These are phyloP conservation scores for Ichneumoninae sp. DNA, from an alignment of 2,888 invertebrate species.

Conservation along the genomic window DNA sequence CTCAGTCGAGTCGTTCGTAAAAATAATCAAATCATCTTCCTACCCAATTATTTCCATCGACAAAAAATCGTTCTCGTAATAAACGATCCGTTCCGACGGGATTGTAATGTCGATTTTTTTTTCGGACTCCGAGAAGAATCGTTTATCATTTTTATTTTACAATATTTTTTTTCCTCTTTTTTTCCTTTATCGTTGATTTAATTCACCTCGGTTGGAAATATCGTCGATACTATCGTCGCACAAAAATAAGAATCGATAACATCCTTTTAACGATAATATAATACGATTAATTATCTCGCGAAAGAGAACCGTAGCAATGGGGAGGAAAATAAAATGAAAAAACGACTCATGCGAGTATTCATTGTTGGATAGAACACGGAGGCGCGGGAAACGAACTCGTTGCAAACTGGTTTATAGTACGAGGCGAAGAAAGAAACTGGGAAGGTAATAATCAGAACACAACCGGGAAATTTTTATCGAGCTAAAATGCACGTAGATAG, in stretches of 20 bases:
- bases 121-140: not conserved
- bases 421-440: conserved; percentile 13
- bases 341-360: not conserved
- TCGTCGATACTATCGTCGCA: conserved; percentile 14
- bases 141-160: not conserved
- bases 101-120: conserved; percentile 9
- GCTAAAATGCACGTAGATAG: conserved; percentile 33
- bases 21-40: conserved; percentile 46
- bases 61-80: conserved; percentile 48
- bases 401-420: conserved; percentile 16
- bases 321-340: not conserved
- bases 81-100: conserved; percentile 29
- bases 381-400: not conserved
- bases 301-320: not conserved
- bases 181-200: not conserved
- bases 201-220: conserved; percentile 35
- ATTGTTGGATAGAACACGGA: not conserved
- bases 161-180: not conserved
- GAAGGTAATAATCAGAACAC: conserved; percentile 6
- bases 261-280: conserved; percentile 16
- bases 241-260: not conserved
- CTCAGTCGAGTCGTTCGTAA: conserved; percentile 39
- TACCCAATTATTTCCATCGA: conserved; percentile 21
- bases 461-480: conserved; percentile 24
- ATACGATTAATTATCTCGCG: conserved; percentile 32